Conservation (phyloP, 2,888 invertebrate genomes). For the Ethmia dodecea region DNA sequence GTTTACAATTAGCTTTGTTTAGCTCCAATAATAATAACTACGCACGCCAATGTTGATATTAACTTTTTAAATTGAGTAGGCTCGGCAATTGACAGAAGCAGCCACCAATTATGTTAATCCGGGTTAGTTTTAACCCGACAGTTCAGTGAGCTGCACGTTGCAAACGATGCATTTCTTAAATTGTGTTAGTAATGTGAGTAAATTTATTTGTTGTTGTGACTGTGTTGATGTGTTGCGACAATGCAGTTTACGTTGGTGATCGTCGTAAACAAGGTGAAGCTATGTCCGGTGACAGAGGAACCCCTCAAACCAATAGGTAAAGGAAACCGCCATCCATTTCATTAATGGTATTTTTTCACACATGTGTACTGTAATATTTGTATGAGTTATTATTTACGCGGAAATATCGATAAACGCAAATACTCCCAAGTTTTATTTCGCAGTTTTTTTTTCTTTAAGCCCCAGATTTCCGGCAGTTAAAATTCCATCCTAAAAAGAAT, state of each 20-base stretch:
- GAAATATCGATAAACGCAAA: too few species aligned
- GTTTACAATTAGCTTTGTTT: slow-evolving; percentile 70
- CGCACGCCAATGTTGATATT: slow-evolving; percentile 54
- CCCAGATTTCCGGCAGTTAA: too few species aligned
- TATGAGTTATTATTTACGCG: too few species aligned
- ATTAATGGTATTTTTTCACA: too few species aligned
- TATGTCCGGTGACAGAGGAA: slow-evolving; percentile 63
- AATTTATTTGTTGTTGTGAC: slow-evolving; percentile 39
- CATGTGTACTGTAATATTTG: too few species aligned
- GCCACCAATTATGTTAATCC: slow-evolving; percentile 65
- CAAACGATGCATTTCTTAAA: slow-evolving; percentile 60
- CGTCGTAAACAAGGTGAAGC: slow-evolving; percentile 66
- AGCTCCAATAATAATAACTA: slow-evolving; percentile 59
- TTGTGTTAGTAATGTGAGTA: slow-evolving; percentile 51
- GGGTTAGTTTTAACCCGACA: slow-evolving; percentile 63
- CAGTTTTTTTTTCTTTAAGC: too few species aligned
- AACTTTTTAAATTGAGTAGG: slow-evolving; percentile 54
- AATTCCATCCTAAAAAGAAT: too few species aligned
- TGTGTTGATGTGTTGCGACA: slow-evolving; percentile 44
- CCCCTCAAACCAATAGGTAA: slow-evolving; percentile 60
- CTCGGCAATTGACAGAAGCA: slow-evolving; percentile 54
- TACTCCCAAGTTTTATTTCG: too few species aligned
- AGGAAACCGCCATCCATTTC: too few species aligned
- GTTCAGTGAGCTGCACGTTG: slow-evolving; percentile 56
- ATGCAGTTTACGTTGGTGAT: slow-evolving; percentile 74